Base-by-base conservation (phyloP, 2,113 vertebrate species). In the Tragelaphus imberbis region DNA sequence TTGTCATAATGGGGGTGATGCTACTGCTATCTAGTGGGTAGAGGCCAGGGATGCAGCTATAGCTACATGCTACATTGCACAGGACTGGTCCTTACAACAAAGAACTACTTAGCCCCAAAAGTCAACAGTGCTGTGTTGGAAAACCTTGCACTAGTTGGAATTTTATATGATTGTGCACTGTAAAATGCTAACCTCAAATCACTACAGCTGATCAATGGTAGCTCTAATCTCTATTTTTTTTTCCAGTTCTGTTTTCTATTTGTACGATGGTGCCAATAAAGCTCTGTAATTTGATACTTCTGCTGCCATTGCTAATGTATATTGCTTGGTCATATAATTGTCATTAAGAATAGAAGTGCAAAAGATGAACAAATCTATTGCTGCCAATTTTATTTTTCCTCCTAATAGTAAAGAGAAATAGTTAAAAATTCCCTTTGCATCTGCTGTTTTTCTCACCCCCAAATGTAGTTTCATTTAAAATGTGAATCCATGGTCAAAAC, bases 351-450 rank as follows among this genome's bases (percentile, higher is more conserved):
- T 30, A 85, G 59, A 98, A 81, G 47, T 68, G 6, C 14, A 53
- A 81, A 94, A 97, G 96, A 92, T 65, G 97, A 97, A 98, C 95
- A 98, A 95, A 40, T 89, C 96, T 87, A 95, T 98, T 97, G 95
- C 96, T 88, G 92, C 85, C 98, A 98, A 98, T 91, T 97, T 97
- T 93, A 93, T 94, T 96, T 97, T 98, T 95, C 59, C 93, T 96
- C 59, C 77, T 95, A 77, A 90, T 97, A 97, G 96, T 98, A 98
- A 98, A 98, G 95, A 96, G 89, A 98, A 97, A 98, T 98, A 98
- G 97, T 98, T 98, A 97, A 75, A 98, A 98, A 98, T 97, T 98
- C 84, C 94, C 86, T 55, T 84, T 92, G 87, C 63, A 97, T 90
- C 61, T 97, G 97, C 90, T 97, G 88, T 96, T 98, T 98, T 97